Evolutionary conservation across 2,888 invertebrate genomes (phyloP), one percentile per base, ranked within the genome.

Genomic region (Arenicola marina): DNA sequence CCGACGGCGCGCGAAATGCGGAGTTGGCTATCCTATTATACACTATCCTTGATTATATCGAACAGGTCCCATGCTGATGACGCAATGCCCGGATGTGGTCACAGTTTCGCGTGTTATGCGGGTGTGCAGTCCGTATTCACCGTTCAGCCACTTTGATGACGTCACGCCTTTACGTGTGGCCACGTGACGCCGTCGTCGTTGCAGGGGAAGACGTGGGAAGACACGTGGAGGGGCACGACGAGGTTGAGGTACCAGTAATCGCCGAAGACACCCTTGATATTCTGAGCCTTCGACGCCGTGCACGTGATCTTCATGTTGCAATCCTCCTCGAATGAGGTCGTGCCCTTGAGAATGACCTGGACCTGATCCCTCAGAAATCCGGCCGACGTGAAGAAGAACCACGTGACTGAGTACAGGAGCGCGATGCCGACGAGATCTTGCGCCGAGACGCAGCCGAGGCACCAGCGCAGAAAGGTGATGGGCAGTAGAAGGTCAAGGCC

Each of bases 281-380:
- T 77, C 4, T 65, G 69, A 2, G 32, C 28, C 4, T 70, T 38
- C n/a, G 46, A 44, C n/a, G 73, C 56, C 0, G 62, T 72, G 61
- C 71, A 75, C n/a, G 59, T 66, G 4, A 79, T 64, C 44, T 72
- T 69, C 26, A 78, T 68, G 21, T 73, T 70, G 31, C 70, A 71
- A 21, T 75, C 70, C 32, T 56, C 45, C 66, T 80, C 80, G 65
- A 77, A 79, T 2, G 76, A 71, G 1, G 79, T 79, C 48, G 66
- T 62, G 21, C 79, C 78, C 2, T 45, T 44, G n/a, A 48, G 44
- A 4, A 78, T 69, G 29, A 72, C 63, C 2, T 53, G 32, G 46
- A 67, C 18, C 28, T 75, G 70, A 31, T 71, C 69, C 24, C 63
- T 34, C n/a, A 79, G 57, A 65, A 77, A 77, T 15, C 66, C 65